Evolutionary conservation across 1,140 invertebrate genomes (phyloP).

Genomic region (Solenopsis invicta): DNA sequence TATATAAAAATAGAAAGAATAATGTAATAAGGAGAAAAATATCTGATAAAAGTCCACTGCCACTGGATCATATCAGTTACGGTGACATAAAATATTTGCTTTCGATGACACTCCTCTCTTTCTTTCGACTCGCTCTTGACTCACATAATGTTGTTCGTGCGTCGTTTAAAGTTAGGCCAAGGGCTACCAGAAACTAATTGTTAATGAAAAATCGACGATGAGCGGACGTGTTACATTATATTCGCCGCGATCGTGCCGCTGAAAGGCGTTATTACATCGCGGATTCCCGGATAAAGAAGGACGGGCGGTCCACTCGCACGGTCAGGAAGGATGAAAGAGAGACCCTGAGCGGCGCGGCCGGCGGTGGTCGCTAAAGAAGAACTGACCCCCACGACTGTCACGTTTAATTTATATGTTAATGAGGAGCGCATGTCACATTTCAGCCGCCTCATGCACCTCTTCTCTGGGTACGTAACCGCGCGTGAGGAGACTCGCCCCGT

Average conservation of each 20-base stretch:
- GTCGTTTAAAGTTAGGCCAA: constrained; percentile 34
- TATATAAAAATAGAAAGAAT: constrained; percentile 9
- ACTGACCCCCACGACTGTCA: constrained; percentile 77
- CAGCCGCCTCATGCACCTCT: constrained; percentile 65
- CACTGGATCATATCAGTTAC: background rate
- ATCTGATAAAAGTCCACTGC: background rate
- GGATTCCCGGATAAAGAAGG: background rate
- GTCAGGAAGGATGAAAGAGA: constrained; percentile 48
- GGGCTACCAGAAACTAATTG: constrained; percentile 21
- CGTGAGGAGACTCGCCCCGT: constrained; percentile 65
- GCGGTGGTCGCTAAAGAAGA: constrained; percentile 71
- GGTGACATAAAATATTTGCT: background rate
- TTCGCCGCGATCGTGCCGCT: background rate
- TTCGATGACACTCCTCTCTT: background rate
- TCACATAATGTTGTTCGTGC: constrained; percentile 4
- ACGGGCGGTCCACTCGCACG: background rate
- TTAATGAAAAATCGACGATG: constrained; percentile 42
- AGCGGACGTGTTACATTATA: background rate
- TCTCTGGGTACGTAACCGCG: constrained; percentile 13
- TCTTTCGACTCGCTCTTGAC: constrained; percentile 21
- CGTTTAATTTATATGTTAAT: constrained; percentile 83
- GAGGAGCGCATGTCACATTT: constrained; percentile 78
- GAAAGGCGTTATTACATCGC: constrained; percentile 9
- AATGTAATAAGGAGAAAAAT: background rate
- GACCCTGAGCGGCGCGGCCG: constrained; percentile 45